Percentiles rank a stretch among this genome's conserved stretches.
Evolutionary conservation across 2,888 invertebrate species (phyloP).

Genomic region (Laspeyria flexula): DNA sequence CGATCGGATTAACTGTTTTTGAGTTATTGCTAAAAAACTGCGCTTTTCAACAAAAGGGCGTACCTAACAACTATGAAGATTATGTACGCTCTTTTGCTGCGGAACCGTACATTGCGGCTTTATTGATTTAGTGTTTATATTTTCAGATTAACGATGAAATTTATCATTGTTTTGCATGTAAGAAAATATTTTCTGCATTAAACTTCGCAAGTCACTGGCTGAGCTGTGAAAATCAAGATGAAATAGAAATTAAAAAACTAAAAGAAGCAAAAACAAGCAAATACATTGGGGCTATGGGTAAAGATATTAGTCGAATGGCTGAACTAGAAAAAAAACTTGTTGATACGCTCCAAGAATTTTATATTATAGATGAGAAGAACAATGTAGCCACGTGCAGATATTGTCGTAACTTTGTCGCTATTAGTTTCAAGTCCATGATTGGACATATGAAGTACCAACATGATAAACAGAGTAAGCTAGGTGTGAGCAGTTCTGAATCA

Average conservation of each 20-base stretch:
- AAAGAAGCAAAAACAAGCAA: constrained; percentile 1
- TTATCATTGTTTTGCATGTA: constrained; percentile 65
- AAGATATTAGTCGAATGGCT: constrained; percentile 20
- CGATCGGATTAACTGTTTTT: no score
- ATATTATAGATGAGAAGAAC: constrained; percentile 44
- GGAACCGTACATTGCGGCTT: no score
- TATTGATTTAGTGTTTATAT: background rate
- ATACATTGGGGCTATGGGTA: background rate
- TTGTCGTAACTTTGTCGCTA: constrained; percentile 46
- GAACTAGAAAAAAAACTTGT: constrained; percentile 35
- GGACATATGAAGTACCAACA: constrained; percentile 44
- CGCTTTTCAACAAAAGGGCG: no score
- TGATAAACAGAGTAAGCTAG: constrained; percentile 1
- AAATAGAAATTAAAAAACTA: constrained; percentile 2
- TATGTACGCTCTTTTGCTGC: no score
- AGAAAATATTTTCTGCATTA: constrained; percentile 34
- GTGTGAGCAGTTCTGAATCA: constrained; percentile 6
- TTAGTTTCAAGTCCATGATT: constrained; percentile 36
- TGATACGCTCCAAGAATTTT: constrained; percentile 43
- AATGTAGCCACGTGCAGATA: constrained; percentile 52
- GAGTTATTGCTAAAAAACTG: no score
- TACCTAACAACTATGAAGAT: no score
- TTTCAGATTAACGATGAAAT: constrained; percentile 56
- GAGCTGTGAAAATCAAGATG: constrained; percentile 17
- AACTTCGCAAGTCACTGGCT: constrained; percentile 43